Conservation (phyloP, 2,797 vertebrate genomes). For the Okamejei kenojei region DNA sequence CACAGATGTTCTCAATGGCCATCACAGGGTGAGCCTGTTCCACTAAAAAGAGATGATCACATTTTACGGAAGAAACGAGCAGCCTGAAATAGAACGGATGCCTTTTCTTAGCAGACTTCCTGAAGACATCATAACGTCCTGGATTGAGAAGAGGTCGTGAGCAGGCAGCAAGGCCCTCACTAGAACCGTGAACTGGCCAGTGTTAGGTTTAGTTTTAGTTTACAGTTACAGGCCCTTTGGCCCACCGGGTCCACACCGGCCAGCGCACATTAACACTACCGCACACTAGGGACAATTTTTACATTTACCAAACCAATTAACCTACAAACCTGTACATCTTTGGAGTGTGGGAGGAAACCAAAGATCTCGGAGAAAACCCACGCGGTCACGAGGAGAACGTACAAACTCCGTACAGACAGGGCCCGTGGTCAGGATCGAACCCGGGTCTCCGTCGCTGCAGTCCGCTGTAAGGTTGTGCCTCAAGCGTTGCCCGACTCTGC, state of each 20-base stretch:
- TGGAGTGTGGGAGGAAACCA: too few species aligned
- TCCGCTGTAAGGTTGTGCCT: not conserved
- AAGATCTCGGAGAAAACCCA: too few species aligned
- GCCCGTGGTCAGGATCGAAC: too few species aligned
- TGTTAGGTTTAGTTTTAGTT: not conserved
- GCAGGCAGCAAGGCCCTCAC: not conserved
- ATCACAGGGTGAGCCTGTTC: not conserved
- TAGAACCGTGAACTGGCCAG: not conserved
- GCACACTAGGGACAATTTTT: too few species aligned
- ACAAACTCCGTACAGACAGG: too few species aligned
- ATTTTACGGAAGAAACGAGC: not conserved
- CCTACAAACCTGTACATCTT: too few species aligned
- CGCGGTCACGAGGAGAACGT: too few species aligned
- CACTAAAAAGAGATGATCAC: constrained; percentile 10
- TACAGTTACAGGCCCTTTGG: too few species aligned
- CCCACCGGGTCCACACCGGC: too few species aligned
- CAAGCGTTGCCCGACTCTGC: not conserved
- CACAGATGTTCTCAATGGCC: not conserved
- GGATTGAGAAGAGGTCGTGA: not conserved
- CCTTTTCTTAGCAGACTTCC: not conserved
- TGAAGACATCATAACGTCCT: constrained; percentile 1
- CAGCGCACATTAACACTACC: too few species aligned
- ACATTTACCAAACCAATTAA: too few species aligned
- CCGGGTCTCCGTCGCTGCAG: too few species aligned
- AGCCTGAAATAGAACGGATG: not conserved